A percentile compares a stretch with the other conserved stretches of the same genome.
phyloP scores from a whole-genome alignment of 2,888 invertebrate genomes.

The Hirtodrosophila trivittata region DNA sequence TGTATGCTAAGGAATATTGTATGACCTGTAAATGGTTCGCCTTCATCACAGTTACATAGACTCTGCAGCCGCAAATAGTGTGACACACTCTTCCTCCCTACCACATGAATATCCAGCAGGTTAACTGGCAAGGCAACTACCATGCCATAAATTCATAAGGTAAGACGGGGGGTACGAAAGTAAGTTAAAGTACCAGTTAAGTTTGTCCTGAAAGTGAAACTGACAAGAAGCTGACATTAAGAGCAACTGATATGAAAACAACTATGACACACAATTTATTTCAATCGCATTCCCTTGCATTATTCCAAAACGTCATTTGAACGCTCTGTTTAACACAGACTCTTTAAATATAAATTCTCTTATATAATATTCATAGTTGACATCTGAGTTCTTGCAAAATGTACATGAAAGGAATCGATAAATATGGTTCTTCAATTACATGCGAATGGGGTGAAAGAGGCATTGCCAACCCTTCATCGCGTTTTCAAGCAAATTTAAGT shows the following conservation, averaged over 20 bases:
- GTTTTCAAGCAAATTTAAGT: too few species aligned
- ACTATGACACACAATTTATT: constrained; percentile 30
- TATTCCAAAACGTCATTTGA: not conserved
- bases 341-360: too few species aligned
- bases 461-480: too few species aligned
- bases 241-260: constrained; percentile 44
- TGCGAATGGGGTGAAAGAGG: too few species aligned
- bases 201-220: constrained; percentile 51
- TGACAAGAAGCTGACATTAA: constrained; percentile 67
- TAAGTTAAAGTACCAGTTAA: constrained; percentile 39
- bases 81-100: constrained; percentile 6
- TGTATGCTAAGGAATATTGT: constrained; percentile 73
- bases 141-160: constrained; percentile 68
- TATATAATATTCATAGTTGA: too few species aligned
- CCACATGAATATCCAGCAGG: constrained; percentile 38
- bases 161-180: constrained; percentile 45
- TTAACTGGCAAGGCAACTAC: constrained; percentile 59
- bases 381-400: too few species aligned
- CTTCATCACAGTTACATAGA: constrained; percentile 45
- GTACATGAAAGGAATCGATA: too few species aligned
- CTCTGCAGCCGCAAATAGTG: constrained; percentile 65
- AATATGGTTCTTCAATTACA: too few species aligned
- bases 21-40: constrained; percentile 65
- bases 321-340: too few species aligned
- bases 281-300: constrained; percentile 4